A percentile compares a stretch with the other conserved stretches of the same genome.
Evolutionary conservation across 2,888 invertebrate species (phyloP).

Genomic region (Coelopa pilipes): DNA sequence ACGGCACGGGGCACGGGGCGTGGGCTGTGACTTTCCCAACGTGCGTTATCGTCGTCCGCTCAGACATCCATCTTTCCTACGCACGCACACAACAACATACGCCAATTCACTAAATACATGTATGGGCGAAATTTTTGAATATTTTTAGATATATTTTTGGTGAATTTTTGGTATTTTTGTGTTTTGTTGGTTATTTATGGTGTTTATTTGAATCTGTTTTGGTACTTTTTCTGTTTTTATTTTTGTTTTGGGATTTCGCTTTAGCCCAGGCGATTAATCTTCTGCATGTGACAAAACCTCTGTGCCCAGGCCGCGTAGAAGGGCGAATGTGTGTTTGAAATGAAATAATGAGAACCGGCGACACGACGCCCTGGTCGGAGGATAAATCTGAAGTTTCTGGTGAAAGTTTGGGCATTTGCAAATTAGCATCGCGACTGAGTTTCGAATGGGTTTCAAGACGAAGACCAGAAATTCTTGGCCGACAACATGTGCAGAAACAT

Average conservation of each 20-base stretch:
- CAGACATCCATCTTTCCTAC: slow-evolving; percentile 15
- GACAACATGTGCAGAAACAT: too few relatives aligned
- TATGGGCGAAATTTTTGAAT: too few relatives aligned
- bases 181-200: too few relatives aligned
- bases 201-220: too few relatives aligned
- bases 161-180: too few relatives aligned
- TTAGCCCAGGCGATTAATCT: slow-evolving; percentile 19
- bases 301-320: not conserved
- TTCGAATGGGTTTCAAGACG: too few relatives aligned
- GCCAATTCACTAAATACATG: too few relatives aligned
- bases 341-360: slow-evolving; percentile 13
- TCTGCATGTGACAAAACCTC: slow-evolving; percentile 20
- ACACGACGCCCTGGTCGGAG: not conserved
- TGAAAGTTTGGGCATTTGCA: slow-evolving; percentile 1
- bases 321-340: not conserved
- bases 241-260: not conserved
- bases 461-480: too few relatives aligned
- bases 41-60: slow-evolving; percentile 10
- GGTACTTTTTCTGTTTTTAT: not conserved
- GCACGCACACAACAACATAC: too few relatives aligned
- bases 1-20: slow-evolving; percentile 1
- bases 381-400: slow-evolving; percentile 21
- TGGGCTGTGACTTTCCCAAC: slow-evolving; percentile 24
- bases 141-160: too few relatives aligned
- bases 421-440: not conserved